Base-by-base conservation (phyloP, 2,888 invertebrate genomes). In the Drosophila kanekoi region DNA sequence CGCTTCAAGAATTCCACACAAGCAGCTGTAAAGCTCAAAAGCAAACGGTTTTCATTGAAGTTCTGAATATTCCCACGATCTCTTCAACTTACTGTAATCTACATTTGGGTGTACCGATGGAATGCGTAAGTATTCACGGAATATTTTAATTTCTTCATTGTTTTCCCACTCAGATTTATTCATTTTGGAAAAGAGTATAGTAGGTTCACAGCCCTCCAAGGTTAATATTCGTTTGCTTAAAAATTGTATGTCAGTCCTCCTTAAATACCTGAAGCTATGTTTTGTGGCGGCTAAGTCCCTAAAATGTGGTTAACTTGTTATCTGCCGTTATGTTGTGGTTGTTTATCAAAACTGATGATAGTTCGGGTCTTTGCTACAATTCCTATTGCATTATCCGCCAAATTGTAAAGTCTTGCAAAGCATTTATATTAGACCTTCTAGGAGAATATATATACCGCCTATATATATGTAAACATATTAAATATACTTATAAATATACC, bases 81-180 rank as follows among this genome's bases (percentile, higher is more conserved):
- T 13, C 4, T 16, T 0, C 3, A 18, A 37, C 87, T 48, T 92
- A 97, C 97, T 95, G 91, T 98, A 98, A 91, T 97, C 94, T 11
- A 97, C 93, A 88, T 96, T 93, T 0, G 98, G 98, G 75, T 97
- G 97, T 1, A 97, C 96, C 28, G 96, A 96, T 8, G 96, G 96
- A 81, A 98, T 96, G 76, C 94, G 93, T 59, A 98, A 92, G 93
- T 98, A 98, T 87, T 97, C 95, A 61, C 96, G 94, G 87, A 98
- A 96, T 85, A 96, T 95, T 72, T 95, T 94, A 69, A 97, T 94
- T 66, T 95, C 94, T 81, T 93, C 92, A 86, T 93, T 91, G 14
- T 88, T 89, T 41, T 92, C 91, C 93, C 92, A 93, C 5, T 58
- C 35, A 1, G 14, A 3, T n/a, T 20, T 23, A 14, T 44, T 60